Base-by-base conservation (phyloP, 2,113 vertebrate genomes). In the Phaethornis superciliosus region DNA sequence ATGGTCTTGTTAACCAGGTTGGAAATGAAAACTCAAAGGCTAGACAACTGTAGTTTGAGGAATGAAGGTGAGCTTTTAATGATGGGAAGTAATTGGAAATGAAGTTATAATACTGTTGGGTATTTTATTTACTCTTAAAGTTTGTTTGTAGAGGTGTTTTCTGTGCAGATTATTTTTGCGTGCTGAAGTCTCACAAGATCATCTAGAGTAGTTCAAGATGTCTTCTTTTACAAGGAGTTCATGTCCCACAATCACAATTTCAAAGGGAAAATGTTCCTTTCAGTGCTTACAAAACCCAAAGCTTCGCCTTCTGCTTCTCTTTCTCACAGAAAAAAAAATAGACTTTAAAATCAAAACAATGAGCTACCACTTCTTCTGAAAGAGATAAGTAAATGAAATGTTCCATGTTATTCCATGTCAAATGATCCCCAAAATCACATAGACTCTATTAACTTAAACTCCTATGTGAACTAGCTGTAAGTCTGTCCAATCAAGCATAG, bases 151-250 rank as follows among this genome's bases (percentile, higher is more conserved):
- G 64, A 67, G n/a, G 26, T 94, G 60, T 84, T 93, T 92, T 76
- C 60, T 85, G 76, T 93, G 77, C 58, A 49, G 64, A n/a, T 76
- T 86, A n/a, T 68, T 95, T 71, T 94, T 85, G 19, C 4, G 16
- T 92, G 80, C 74, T 80, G 69, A 78, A 89, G 49, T 68, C 22
- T 97, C 69, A 58, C 33, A 18, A 46, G 84, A 47, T 84, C 64
- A 81, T 75, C 63, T 82, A 37, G 77, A 93, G 69, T 71, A 55
- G 47, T 89, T 89, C 68, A 91, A 95, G 88, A 83, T 46, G 52
- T 75, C 49, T 52, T 87, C 26, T 92, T 40, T 81, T 83, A 35
- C 2, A 12, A 90, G 40, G 49, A 55, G 55, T 89, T 52, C 28
- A 59, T 35, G 20, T 91, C 80, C 11, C 40, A 44, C 47, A 59